A percentile compares a stretch with the other conserved stretches of the same genome.
Conservation (phyloP, 35 echinoderm and acorn worm species). For the Chiridota heheva region DNA sequence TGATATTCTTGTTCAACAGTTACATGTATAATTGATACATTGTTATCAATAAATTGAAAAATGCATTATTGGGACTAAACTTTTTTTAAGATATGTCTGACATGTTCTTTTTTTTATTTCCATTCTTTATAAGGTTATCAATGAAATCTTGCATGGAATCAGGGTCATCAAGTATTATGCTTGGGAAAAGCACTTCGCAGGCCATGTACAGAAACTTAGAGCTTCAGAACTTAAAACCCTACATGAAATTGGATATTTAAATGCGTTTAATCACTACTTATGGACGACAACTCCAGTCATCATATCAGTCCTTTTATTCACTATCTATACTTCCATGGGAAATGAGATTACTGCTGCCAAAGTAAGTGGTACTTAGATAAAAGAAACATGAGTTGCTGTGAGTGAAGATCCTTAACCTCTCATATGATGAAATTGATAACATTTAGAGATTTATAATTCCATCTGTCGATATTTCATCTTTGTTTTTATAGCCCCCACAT, state of each 20-base stretch:
- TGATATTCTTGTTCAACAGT: too few species aligned
- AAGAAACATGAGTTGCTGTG: too few species aligned
- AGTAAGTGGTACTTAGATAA: too few species aligned
- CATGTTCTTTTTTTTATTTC: not conserved
- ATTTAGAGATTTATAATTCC: too few species aligned
- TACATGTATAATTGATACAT: too few species aligned
- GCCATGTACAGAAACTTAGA: conserved; percentile 59
- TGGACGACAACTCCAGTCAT: conserved; percentile 95
- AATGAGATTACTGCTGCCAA: conserved; percentile 84
- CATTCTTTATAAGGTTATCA: conserved; percentile 74
- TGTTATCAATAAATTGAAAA: too few species aligned
- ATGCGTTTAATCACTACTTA: conserved; percentile 98
- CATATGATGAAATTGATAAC: too few species aligned
- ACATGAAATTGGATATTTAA: conserved; percentile 81
- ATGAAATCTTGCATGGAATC: conserved; percentile 89
- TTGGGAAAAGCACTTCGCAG: conserved; percentile 84
- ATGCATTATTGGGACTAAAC: too few species aligned
- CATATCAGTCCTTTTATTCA: conserved; percentile 87
- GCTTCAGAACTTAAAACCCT: conserved; percentile 68
- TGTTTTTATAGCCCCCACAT: too few species aligned
- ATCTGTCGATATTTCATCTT: too few species aligned
- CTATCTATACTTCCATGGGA: conserved; percentile 75
- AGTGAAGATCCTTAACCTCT: too few species aligned
- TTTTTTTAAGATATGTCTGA: too few species aligned
- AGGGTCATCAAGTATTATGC: conserved; percentile 97